Base-by-base conservation (phyloP, 2,888 invertebrate genomes). In the Nezara viridula region DNA sequence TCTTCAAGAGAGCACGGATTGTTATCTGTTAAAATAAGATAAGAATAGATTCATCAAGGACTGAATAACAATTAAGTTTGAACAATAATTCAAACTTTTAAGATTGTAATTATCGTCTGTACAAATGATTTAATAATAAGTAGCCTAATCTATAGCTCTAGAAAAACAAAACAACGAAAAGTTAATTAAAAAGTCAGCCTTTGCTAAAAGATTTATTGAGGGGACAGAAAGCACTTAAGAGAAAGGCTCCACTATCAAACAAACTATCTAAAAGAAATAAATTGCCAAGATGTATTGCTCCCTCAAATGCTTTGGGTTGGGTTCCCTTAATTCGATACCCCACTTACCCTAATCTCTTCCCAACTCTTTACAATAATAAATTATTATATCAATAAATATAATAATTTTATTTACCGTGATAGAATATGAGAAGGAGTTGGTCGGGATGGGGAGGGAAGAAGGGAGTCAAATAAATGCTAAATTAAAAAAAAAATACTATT, bases 201-300 rank as follows among this genome's bases (percentile, higher is more conserved):
- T 77, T 44, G 40, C 24, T 9, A 7, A 19, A 21, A 40, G 77
- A 77, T 44, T 77, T 77, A 77, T 77, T 21, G 77, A 40, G 24
- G 77, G 40, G 37, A 40, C 37, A 77, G 24, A 77, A 77, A 77
- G 19, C 77, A 77, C 77, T 77, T 77, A 77, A 12, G 21, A 37
- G 21, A 40, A 32, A 77, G 40, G 40, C 40, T 37, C 21, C 77
- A 24, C 77, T 77, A 77, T 77, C 77, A 44, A 44, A 77, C 77
- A 77, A 77, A 77, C 77, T 77, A 77, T 77, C 77, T 77, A 10
- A 77, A 77, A 77, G 37, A 40, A 40, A 77, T 77, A 77, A 77
- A 77, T 77, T 77, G 40, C 77, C 27, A 40, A 37, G 40, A 77
- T 44, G 21, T 44, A 77, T 77, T 77, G 77, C 40, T 44, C 16